Percentiles rank a stretch among this genome's conserved stretches.
These are phyloP conservation scores for Phyllotreta striolata DNA, from an alignment of 2,888 invertebrate genomes.

Conservation along the genomic window DNA sequence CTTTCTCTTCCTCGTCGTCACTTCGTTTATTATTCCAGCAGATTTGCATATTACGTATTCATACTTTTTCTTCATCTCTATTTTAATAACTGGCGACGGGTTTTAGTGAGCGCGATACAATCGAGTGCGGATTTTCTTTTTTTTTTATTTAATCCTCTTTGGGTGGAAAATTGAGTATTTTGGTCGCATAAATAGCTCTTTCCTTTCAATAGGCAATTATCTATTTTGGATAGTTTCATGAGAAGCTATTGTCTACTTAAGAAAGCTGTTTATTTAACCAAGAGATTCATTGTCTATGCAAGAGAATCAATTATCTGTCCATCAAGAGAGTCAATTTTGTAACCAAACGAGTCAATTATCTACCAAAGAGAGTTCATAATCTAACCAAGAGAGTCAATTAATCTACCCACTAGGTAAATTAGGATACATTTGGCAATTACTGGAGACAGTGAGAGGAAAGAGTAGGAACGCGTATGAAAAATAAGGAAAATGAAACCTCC, in stretches of 20 bases:
- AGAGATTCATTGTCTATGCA: too few relatives aligned
- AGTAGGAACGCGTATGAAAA: too few relatives aligned
- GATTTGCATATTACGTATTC: slow-evolving; percentile 49
- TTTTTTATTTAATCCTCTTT: neutral
- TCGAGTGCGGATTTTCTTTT: neutral
- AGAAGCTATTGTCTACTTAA: neutral
- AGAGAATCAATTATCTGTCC: too few relatives aligned
- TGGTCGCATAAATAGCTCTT: too few relatives aligned
- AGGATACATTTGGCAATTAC: neutral
- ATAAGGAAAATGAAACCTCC: neutral
- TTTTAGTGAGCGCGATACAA: slow-evolving; percentile 28
- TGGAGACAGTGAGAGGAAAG: too few relatives aligned
- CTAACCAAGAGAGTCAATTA: too few relatives aligned
- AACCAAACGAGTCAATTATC: too few relatives aligned
- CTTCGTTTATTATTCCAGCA: slow-evolving; percentile 46
- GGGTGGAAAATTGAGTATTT: neutral
- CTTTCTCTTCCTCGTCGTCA: slow-evolving; percentile 32
- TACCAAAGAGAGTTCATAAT: too few relatives aligned
- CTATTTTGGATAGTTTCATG: neutral
- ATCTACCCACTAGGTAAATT: neutral
- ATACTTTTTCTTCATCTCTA: slow-evolving; percentile 41
- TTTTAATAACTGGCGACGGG: slow-evolving; percentile 47
- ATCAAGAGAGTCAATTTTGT: too few relatives aligned
- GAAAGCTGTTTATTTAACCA: too few relatives aligned
- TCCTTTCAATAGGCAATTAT: too few relatives aligned